phyloP scores from a whole-genome alignment of 37 sponge, comb jelly and placozoan genomes.

The Cliona cf. orientalis region DNA sequence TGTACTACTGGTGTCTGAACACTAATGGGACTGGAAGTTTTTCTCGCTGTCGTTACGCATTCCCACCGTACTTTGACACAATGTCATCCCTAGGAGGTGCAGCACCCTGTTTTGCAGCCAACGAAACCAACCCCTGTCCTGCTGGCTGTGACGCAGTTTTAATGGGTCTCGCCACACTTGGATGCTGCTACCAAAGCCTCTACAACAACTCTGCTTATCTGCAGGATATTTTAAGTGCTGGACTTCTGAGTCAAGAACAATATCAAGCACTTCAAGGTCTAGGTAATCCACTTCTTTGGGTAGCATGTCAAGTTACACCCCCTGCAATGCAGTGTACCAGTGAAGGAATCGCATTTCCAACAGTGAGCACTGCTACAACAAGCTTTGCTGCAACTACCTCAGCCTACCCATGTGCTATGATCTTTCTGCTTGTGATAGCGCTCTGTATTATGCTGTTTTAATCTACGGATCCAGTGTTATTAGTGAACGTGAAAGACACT shows the following conservation, averaged over 20 bases:
- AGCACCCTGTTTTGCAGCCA: background rate
- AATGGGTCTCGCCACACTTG: background rate
- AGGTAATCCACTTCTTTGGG: background rate
- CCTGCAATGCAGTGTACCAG: background rate
- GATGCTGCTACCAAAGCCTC: constrained; percentile 5
- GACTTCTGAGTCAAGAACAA: background rate
- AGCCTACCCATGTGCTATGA: too few relatives aligned
- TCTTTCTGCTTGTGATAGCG: too few relatives aligned
- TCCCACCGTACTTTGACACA: background rate
- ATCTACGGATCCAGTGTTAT: too few relatives aligned
- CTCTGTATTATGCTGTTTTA: too few relatives aligned
- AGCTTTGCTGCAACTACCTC: too few relatives aligned
- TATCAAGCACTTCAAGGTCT: background rate
- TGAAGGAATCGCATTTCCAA: too few relatives aligned
- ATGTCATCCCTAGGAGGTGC: too few relatives aligned
- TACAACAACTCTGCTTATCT: background rate
- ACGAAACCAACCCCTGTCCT: background rate
- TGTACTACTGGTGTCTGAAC: background rate
- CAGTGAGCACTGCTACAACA: too few relatives aligned
- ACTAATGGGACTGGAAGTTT: background rate
- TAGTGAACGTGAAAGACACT: too few relatives aligned
- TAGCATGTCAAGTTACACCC: background rate
- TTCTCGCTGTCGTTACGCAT: background rate
- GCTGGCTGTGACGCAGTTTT: background rate
- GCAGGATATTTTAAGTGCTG: background rate